These are phyloP conservation scores for Macrosteles quadrilineatus DNA, from an alignment of 1,140 invertebrate genomes.

Conservation along the genomic window DNA sequence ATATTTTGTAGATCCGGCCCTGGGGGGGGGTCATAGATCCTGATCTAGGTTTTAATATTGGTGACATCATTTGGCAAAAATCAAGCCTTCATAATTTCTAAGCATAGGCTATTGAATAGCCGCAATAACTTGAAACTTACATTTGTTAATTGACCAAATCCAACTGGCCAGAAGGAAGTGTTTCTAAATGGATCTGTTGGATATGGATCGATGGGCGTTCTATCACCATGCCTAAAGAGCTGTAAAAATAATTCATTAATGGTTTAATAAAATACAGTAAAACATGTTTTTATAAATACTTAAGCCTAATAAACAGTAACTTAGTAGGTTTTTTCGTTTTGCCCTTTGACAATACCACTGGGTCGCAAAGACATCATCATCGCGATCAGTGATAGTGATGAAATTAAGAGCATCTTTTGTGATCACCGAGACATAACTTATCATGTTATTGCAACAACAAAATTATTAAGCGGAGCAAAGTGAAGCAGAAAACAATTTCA, in stretches of 20 bases:
- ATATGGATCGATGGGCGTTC: conserved; percentile 73
- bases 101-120: not conserved
- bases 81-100: not conserved
- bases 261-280: too few relatives aligned
- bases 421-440: too few relatives aligned
- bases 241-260: conserved; percentile 41
- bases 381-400: too few relatives aligned
- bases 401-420: too few relatives aligned
- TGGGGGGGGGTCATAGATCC: not conserved
- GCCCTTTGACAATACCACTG: too few relatives aligned
- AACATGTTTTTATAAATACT: too few relatives aligned
- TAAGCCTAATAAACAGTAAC: too few relatives aligned
- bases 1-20: not conserved
- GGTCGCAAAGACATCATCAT: too few relatives aligned
- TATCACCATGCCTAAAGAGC: conserved; percentile 80
- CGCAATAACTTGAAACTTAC: conserved; percentile 58
- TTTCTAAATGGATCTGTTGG: conserved; percentile 75
- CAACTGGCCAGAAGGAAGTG: conserved; percentile 69
- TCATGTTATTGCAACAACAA: too few relatives aligned
- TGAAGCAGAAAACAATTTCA: too few relatives aligned
- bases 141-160: conserved; percentile 77
- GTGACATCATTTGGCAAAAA: not conserved
- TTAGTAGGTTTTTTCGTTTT: too few relatives aligned
- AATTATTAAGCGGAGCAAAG: too few relatives aligned
- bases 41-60: not conserved